phyloP scores from a whole-genome alignment of 1,140 invertebrate genomes.

The Trachymyrmex cornetzi region DNA sequence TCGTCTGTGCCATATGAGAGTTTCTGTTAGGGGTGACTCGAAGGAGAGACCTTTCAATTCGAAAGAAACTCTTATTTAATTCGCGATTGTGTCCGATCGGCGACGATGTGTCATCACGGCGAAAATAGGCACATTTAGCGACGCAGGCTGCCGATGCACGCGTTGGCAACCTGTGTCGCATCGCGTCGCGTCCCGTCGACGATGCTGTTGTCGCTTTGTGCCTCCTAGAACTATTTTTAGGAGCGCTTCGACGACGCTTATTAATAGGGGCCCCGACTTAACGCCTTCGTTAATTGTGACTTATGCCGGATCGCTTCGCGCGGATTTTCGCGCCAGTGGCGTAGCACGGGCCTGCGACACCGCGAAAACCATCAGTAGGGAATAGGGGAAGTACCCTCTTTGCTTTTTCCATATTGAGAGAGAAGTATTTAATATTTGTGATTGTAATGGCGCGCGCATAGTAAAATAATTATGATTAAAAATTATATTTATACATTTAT shows the following conservation, averaged over 20 bases:
- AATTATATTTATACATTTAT: too few relatives aligned
- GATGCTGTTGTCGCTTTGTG: slow-evolving; percentile 70
- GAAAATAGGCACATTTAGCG: slow-evolving; percentile 81
- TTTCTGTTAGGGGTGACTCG: not conserved
- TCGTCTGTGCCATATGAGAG: not conserved
- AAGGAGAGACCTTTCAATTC: not conserved
- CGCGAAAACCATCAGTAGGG: not conserved
- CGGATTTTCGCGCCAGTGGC: slow-evolving; percentile 62
- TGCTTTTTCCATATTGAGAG: too few relatives aligned
- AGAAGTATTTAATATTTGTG: too few relatives aligned
- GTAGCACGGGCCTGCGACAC: not conserved
- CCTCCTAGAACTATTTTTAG: slow-evolving; percentile 78
- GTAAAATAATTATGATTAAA: too few relatives aligned
- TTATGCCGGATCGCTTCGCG: slow-evolving; percentile 72
- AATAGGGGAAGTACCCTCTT: not conserved
- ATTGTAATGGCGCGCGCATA: too few relatives aligned
- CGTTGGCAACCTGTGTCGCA: slow-evolving; percentile 76
- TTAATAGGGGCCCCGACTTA: slow-evolving; percentile 80
- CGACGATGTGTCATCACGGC: slow-evolving; percentile 80
- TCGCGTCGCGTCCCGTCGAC: slow-evolving; percentile 59
- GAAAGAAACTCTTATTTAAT: slow-evolving; percentile 72
- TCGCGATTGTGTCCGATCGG: slow-evolving; percentile 78
- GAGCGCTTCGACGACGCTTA: slow-evolving; percentile 77
- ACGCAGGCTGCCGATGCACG: slow-evolving; percentile 69
- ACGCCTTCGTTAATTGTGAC: slow-evolving; percentile 80